These are phyloP conservation scores for Enteromius viviparus DNA, from an alignment of 2,797 vertebrate species.

Conservation along the genomic window DNA sequence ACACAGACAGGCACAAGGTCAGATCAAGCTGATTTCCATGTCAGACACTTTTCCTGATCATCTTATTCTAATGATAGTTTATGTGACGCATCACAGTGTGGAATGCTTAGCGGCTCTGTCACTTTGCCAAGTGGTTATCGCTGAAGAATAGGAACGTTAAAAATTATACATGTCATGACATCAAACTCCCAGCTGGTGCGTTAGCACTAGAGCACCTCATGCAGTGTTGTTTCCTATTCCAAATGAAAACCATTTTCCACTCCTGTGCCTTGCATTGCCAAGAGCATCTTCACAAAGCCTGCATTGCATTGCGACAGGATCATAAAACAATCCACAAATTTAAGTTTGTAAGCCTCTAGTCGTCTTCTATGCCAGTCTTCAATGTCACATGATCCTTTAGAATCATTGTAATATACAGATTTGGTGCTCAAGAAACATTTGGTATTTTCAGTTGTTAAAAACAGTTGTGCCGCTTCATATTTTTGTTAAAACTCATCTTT, in stretches of 20 bases:
- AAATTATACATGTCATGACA: not conserved
- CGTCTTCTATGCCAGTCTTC: not conserved
- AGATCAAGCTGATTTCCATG: slow-evolving; percentile 22
- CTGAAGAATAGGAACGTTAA: not conserved
- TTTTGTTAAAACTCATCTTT: not conserved
- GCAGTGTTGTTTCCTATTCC: not conserved
- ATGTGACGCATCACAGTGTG: not conserved
- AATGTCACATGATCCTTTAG: not conserved
- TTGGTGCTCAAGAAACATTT: not conserved
- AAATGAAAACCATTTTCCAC: not conserved
- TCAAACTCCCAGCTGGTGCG: slow-evolving; percentile 2
- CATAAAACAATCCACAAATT: not conserved
- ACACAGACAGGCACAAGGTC: slow-evolving; percentile 14
- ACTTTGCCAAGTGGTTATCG: not conserved
- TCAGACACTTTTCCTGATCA: slow-evolving; percentile 4
- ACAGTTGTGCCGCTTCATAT: not conserved
- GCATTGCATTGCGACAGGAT: not conserved
- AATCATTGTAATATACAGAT: not conserved
- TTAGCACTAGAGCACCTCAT: not conserved
- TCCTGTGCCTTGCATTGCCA: not conserved
- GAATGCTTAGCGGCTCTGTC: not conserved
- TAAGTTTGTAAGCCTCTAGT: not conserved
- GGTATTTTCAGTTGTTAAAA: not conserved
- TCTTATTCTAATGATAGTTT: slow-evolving; percentile 19
- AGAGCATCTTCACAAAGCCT: not conserved